Conservation (phyloP, 2,888 invertebrate species). For the Calameuta idolon region DNA sequence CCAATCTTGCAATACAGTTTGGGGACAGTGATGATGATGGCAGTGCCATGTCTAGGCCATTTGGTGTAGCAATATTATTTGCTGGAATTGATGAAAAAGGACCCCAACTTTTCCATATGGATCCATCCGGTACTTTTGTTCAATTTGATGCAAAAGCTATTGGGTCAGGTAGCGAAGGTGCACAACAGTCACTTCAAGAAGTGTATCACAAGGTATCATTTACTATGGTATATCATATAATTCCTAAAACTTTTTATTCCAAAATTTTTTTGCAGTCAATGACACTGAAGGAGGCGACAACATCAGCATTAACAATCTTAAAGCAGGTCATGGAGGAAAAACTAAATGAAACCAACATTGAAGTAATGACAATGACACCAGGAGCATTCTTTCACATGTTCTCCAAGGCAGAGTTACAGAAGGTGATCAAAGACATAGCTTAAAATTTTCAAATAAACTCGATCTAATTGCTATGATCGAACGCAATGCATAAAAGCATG, state of each 20-base stretch:
- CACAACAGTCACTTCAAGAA: conserved; percentile 92
- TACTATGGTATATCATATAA: not conserved
- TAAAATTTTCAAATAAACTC: conserved; percentile 60
- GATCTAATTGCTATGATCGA: conserved; percentile 11
- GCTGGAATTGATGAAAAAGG: conserved; percentile 95
- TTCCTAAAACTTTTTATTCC: not conserved
- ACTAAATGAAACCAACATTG: conserved; percentile 95
- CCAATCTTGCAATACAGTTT: conserved; percentile 98
- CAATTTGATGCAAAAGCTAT: conserved; percentile 99
- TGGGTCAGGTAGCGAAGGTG: conserved; percentile 98
- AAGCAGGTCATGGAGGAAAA: conserved; percentile 99
- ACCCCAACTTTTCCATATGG: conserved; percentile 97
- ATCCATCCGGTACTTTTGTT: conserved; percentile 98
- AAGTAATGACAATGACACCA: conserved; percentile 94
- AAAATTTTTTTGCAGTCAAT: conserved; percentile 76
- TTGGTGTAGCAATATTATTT: conserved; percentile 98
- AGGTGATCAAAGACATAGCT: conserved; percentile 84
- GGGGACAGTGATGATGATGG: conserved; percentile 98
- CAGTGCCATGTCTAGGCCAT: conserved; percentile 95
- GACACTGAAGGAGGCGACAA: conserved; percentile 93
- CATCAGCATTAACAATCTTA: conserved; percentile 89
- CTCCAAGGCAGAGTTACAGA: conserved; percentile 89
- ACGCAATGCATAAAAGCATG: conserved; percentile 13
- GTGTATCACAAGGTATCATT: conserved; percentile 70
- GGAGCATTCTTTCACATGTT: conserved; percentile 89